phyloP scores from a whole-genome alignment of 2,113 vertebrate species.

The Tiliqua scincoides region DNA sequence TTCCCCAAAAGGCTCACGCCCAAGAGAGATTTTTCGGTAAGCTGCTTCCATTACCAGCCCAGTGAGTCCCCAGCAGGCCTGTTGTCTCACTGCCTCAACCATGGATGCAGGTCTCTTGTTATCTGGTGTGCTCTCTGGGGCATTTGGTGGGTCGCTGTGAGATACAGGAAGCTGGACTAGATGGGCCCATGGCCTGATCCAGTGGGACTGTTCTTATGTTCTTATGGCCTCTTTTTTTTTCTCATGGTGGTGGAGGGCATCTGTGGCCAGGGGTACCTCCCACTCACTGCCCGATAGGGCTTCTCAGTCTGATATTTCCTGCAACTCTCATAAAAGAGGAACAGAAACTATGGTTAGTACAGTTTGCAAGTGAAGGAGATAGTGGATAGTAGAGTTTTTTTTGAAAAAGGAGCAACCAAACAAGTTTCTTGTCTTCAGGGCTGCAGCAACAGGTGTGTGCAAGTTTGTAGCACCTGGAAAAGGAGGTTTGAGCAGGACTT shows the following conservation, averaged over 20 bases:
- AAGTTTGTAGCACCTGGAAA: not conserved
- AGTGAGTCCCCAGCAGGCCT: not conserved
- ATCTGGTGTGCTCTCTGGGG: no score
- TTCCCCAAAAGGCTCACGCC: slow-evolving; percentile 94
- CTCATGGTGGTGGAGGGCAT: no score
- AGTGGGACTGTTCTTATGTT: no score
- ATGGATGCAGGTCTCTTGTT: no score
- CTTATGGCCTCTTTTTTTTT: no score
- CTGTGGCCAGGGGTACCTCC: no score
- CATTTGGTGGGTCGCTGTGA: no score
- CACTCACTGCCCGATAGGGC: no score
- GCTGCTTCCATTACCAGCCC: slow-evolving; percentile 21
- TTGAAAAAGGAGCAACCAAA: not conserved
- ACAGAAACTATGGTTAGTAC: not conserved
- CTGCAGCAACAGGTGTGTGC: not conserved
- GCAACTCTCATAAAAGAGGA: not conserved
- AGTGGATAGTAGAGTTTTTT: not conserved
- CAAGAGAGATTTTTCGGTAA: slow-evolving; percentile 96
- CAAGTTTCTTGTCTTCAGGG: not conserved
- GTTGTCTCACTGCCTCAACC: no score
- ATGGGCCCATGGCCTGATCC: no score
- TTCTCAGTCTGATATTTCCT: no score
- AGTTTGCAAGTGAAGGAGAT: not conserved
- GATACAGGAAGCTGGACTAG: no score
- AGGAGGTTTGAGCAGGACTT: not conserved